Percentiles rank a stretch among this genome's conserved stretches.
Evolutionary conservation across 2,797 vertebrate genomes (phyloP).

Genomic region (Enteromius trimaculatus): DNA sequence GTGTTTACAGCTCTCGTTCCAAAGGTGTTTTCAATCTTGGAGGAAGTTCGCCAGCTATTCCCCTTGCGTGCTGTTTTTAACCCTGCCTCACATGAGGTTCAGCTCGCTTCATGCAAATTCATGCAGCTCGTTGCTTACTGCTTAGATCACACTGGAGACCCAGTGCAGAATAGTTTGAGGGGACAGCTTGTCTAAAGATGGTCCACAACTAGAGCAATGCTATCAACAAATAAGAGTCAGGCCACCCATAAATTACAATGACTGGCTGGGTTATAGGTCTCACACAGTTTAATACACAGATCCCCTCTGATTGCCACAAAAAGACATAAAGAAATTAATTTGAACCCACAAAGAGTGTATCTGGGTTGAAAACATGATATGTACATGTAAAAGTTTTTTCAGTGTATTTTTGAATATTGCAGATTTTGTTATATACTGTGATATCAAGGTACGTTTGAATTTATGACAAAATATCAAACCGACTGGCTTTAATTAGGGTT

Average conservation of each 20-base stretch:
- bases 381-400: no score
- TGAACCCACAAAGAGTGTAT: background rate
- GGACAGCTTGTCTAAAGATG: background rate
- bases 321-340: no score
- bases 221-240: background rate
- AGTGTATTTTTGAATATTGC: no score
- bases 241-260: background rate
- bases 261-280: background rate
- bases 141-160: constrained; percentile 6
- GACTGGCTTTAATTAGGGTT: no score
- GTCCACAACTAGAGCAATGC: background rate
- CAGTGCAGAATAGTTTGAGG: constrained; percentile 1
- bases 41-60: constrained; percentile 75
- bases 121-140: background rate
- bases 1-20: constrained; percentile 77
- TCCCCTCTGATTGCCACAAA: background rate
- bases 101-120: constrained; percentile 14
- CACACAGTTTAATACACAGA: constrained; percentile 3
- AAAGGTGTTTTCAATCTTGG: constrained; percentile 84
- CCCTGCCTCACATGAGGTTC: constrained; percentile 30
- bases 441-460: no score
- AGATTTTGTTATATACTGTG: no score
- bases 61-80: constrained; percentile 59
- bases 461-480: no score
- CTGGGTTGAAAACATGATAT: background rate